Conservation (phyloP, 2,113 vertebrate genomes). For the Galeopterus variegatus region DNA sequence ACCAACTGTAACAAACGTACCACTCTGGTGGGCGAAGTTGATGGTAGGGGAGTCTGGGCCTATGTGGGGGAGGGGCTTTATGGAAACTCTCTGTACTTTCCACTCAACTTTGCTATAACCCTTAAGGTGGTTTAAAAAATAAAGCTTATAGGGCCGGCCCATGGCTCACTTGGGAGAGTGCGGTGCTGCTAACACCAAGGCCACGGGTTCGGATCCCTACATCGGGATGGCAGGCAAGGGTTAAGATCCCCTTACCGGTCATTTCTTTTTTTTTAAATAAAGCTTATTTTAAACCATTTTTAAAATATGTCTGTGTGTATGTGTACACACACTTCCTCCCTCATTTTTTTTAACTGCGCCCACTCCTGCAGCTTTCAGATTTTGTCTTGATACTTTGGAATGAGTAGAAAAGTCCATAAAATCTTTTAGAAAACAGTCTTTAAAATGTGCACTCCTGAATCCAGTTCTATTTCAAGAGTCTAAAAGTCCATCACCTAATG, state of each 20-base stretch:
- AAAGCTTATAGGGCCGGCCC: neutral
- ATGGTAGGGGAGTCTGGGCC: accelerated
- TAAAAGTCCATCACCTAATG: constrained; percentile 38
- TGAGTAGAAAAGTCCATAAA: neutral
- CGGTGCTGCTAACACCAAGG: too few species aligned
- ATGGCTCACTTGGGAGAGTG: too few species aligned
- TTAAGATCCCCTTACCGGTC: too few species aligned
- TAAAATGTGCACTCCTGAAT: neutral
- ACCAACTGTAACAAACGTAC: accelerated
- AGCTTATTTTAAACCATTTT: neutral
- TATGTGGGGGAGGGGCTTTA: accelerated
- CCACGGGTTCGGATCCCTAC: too few species aligned
- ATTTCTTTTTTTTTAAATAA: too few species aligned
- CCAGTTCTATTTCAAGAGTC: constrained; percentile 46
- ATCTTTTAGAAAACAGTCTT: neutral
- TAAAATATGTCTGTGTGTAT: neutral
- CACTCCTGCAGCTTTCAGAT: neutral
- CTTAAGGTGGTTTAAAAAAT: neutral
- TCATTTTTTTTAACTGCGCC: neutral
- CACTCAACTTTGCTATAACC: neutral
- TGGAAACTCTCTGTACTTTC: neutral
- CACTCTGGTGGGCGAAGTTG: neutral
- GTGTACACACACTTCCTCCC: too few species aligned
- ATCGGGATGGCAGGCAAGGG: too few species aligned
- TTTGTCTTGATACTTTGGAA: neutral